Evolutionary conservation across 1,140 invertebrate genomes (phyloP), one percentile per base, ranked within the genome.

Genomic region (Heliconius nattereri): DNA sequence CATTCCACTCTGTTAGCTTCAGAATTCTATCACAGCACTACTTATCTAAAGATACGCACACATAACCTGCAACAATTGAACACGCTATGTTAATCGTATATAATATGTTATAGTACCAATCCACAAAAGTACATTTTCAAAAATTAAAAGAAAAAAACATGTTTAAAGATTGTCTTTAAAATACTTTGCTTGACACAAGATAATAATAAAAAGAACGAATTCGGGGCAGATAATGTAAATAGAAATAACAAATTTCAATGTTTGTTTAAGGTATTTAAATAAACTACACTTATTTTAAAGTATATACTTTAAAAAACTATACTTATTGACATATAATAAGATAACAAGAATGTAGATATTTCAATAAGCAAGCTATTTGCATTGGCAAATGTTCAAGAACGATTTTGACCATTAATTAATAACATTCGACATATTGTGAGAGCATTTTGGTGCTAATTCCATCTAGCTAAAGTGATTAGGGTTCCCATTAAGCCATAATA

Each of bases 1-100:
- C 92, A 94, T 94, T 94, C 91, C 92, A 92, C 92, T 86, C 81
- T 81, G 85, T 85, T 91, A 85, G 87, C 86, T 81, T 86, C 82
- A 85, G 87, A 84, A 87, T 84, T 78, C 83, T 86, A 90, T 86
- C 89, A 90, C 87, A 90, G 85, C 78, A 85, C 85, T 81, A 82
- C 85, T 90, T 91, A 91, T 91, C 92, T 90, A 90, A 87, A 87
- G 82, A 86, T 84, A 89, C 87, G 86, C 86, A 85, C 86, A 90
- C 89, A 87, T 85, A 88, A 91, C 89, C 92, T 93, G 91, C 52
- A 93, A 93, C 92, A 93, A 85, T 20, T n/a, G 71, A 71, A 66
- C 35, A 71, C 71, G 45, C 26, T 32, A 70, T 49, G n/a, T 77
- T 77, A 71, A 49, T 70, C 16, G n/a, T 57, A 54, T 54, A 6